phyloP scores from a whole-genome alignment of 1,140 invertebrate genomes.

The Musca domestica region DNA sequence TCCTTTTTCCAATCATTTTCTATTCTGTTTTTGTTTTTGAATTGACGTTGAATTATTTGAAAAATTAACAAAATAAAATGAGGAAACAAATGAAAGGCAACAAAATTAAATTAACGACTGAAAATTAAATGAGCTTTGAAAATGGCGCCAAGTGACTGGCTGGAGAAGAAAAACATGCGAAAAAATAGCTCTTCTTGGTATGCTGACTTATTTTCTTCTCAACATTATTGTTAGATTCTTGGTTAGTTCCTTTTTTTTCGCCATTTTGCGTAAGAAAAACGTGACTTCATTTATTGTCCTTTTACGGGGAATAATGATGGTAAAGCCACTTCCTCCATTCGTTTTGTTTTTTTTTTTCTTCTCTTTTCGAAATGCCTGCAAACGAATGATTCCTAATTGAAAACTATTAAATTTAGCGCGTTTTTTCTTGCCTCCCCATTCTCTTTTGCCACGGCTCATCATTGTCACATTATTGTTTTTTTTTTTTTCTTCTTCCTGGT shows the following conservation, averaged over 20 bases:
- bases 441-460: conserved; percentile 23
- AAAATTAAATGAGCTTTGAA: conserved; percentile 22
- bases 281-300: conserved; percentile 52
- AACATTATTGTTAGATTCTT: neutral
- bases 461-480: conserved; percentile 16
- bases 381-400: conserved; percentile 53
- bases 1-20: too few relatives aligned
- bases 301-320: conserved; percentile 24
- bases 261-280: conserved; percentile 33
- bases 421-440: conserved; percentile 36
- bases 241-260: neutral
- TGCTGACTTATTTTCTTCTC: neutral
- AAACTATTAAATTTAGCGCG: conserved; percentile 50
- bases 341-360: conserved; percentile 20
- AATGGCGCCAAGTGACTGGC: conserved; percentile 14
- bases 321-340: conserved; percentile 2
- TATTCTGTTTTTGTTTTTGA: too few relatives aligned
- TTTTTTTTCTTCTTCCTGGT: conserved; percentile 15
- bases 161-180: neutral
- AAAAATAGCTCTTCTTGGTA: conserved; percentile 12
- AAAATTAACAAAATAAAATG: too few relatives aligned
- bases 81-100: too few relatives aligned
- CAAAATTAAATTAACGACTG: conserved; percentile 18
- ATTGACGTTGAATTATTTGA: too few relatives aligned
- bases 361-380: conserved; percentile 40